Evolutionary conservation across 2,797 vertebrate genomes (phyloP), one percentile per base, ranked within the genome.

Genomic region (Ispidina picta): DNA sequence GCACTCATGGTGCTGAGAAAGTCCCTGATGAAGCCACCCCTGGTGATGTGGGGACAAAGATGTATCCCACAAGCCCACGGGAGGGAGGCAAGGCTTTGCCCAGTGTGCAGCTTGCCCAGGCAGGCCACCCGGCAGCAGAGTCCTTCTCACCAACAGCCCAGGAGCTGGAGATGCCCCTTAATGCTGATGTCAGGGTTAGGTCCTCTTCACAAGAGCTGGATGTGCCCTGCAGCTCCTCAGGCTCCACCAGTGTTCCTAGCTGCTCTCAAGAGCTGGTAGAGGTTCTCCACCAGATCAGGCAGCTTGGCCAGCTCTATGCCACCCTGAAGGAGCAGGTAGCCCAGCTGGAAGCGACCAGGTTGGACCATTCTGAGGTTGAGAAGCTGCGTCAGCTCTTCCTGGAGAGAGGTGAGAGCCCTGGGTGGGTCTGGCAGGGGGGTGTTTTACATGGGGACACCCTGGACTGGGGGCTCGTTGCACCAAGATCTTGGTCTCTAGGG

Each of bases 281-380:
- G 22, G 46, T 23, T 23, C 20, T 46, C 21, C 44, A 20, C 44
- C 44, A 46, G 44, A 19, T 11, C 6, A 10, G 44, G 44, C 44
- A 46, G 44, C 44, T 46, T 21, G 21, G 20, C 44, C 44, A 46
- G 19, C 44, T 46, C 44, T 46, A 46, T 46, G 44, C 44, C 19
- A 21, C 44, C 37, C 93, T 99, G 75, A 97, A 98, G 73, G 94
- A 94, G 43, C 95, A 85, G 2, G 74, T 98, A 49, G 76, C n/a
- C 2, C 83, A 28, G 0, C 88, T 98, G 54, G 97, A 98, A 10
- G 84, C 91, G 19, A 55, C 68, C 43, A 95, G 97, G 56, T 88
- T 92, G 1, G 97, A 98, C 77, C 92, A 83, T 2, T 29, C 77
- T 0, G 95, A 98, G 68, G 66, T 97, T 55, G 93, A 90, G 33